Conservation (phyloP, 1,140 invertebrate species). For the Eubasilissa regina region DNA sequence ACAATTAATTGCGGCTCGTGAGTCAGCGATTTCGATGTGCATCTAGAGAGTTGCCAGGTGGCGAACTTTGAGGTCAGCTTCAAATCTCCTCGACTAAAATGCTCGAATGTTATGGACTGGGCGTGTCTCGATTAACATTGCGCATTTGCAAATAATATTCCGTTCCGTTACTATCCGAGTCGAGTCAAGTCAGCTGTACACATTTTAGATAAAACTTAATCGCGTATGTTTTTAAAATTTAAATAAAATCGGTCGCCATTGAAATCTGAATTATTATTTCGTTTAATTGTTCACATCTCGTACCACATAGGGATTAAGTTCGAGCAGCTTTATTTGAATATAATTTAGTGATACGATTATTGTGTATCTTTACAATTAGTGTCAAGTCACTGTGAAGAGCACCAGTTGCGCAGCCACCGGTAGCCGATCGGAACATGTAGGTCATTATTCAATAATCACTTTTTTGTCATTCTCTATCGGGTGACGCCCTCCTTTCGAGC, state of each 20-base stretch:
- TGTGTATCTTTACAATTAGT: background rate
- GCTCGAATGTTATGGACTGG: background rate
- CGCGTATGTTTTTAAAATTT: too few species aligned
- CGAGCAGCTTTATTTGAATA: too few species aligned
- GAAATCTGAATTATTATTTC: too few species aligned
- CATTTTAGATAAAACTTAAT: too few species aligned
- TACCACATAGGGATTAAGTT: too few species aligned
- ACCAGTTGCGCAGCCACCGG: background rate
- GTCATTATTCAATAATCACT: conserved; percentile 2
- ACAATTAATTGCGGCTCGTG: conserved; percentile 11
- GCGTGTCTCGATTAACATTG: background rate
- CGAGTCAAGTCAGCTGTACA: too few species aligned
- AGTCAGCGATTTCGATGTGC: conserved; percentile 9
- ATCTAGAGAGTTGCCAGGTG: conserved; percentile 4
- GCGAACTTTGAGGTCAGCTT: conserved; percentile 7
- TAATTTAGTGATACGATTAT: background rate
- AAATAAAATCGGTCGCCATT: too few species aligned
- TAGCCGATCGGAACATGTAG: background rate
- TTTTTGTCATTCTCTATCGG: background rate
- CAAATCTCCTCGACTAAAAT: conserved; percentile 3
- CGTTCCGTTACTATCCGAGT: too few species aligned
- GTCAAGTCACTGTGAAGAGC: background rate
- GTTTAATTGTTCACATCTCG: too few species aligned
- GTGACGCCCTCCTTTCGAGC: background rate
- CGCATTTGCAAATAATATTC: too few species aligned